These are phyloP conservation scores for Sibirionetta formosa DNA, from an alignment of 2,797 vertebrate species.

Conservation along the genomic window DNA sequence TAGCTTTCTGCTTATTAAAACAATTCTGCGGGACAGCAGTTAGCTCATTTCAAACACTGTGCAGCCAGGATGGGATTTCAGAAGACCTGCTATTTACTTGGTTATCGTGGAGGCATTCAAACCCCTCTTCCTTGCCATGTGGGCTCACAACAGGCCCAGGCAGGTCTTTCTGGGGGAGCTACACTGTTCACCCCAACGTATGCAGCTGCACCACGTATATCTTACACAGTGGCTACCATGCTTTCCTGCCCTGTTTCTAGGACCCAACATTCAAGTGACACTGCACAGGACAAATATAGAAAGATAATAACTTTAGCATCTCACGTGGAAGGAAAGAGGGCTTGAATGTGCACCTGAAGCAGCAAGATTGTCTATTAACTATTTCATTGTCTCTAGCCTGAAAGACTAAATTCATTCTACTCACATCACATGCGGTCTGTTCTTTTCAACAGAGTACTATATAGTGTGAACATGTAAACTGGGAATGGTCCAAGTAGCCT, in stretches of 20 bases:
- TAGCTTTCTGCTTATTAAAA: slow-evolving; percentile 9
- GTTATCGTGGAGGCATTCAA: neutral
- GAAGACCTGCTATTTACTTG: neutral
- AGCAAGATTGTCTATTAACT: rapidly evolving
- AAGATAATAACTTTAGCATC: neutral
- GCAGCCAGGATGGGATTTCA: neutral
- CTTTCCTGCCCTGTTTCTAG: neutral
- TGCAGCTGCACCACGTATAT: rapidly evolving
- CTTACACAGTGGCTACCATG: neutral
- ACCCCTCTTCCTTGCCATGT: rapidly evolving
- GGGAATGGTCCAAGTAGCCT: neutral
- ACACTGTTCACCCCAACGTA: neutral
- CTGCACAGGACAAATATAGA: neutral
- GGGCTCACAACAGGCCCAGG: neutral
- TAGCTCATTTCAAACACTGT: neutral
- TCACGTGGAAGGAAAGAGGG: neutral
- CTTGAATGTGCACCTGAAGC: neutral
- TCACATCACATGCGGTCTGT: neutral
- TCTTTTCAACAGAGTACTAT: neutral
- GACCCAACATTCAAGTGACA: rapidly evolving
- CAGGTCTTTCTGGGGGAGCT: neutral
- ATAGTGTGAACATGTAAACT: neutral
- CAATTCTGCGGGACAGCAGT: neutral
- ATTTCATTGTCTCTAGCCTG: neutral
- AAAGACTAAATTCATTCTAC: neutral